Conservation (phyloP, 2,113 vertebrate species). For the Herpetotheres cachinnans region DNA sequence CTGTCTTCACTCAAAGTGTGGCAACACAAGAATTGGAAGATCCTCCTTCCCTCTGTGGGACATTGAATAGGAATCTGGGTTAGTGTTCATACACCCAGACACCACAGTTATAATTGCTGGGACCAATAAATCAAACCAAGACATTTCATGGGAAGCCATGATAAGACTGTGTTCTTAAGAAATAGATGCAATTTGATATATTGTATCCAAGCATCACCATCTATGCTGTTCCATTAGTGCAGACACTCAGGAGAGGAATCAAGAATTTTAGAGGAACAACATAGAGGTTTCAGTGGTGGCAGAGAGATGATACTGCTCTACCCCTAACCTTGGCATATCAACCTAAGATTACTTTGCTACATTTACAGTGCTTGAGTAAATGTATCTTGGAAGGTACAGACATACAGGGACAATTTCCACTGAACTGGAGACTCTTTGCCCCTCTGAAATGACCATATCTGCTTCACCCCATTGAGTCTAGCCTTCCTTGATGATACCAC, state of each 20-base stretch:
- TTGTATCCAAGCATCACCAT: neutral
- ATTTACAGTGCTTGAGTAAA: neutral
- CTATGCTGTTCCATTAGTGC: neutral
- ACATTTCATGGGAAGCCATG: neutral
- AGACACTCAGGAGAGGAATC: neutral
- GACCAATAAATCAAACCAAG: neutral
- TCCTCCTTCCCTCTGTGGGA: neutral
- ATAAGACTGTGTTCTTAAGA: neutral
- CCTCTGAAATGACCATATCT: neutral
- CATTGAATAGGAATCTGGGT: neutral
- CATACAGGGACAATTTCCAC: fast-evolving
- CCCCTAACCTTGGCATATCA: neutral
- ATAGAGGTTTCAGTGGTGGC: neutral
- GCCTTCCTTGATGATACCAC: neutral
- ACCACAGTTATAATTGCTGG: neutral
- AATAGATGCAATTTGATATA: neutral
- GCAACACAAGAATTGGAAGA: neutral
- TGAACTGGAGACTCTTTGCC: neutral
- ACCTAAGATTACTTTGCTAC: neutral
- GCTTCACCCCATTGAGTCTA: neutral
- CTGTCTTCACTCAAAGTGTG: neutral
- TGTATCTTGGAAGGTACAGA: neutral
- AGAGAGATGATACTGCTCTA: neutral
- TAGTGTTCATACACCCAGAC: neutral
- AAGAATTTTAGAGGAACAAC: neutral